Conservation (phyloP, 2,797 vertebrate genomes). For the Tachyglossus aculeatus region DNA sequence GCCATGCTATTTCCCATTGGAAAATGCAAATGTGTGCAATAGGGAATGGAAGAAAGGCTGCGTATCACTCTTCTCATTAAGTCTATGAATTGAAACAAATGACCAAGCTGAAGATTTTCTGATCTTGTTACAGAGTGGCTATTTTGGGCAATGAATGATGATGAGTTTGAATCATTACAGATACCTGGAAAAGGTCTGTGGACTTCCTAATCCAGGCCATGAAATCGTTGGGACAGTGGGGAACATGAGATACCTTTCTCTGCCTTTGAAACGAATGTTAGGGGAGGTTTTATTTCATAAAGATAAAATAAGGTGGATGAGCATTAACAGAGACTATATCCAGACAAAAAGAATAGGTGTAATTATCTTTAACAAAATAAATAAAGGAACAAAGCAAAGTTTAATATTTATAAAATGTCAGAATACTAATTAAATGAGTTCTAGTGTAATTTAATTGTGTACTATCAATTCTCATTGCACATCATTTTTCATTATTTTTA, state of each 20-base stretch:
- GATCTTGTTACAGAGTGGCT: neutral
- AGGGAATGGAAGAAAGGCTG: neutral
- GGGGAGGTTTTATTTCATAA: neutral
- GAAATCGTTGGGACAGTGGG: constrained; percentile 5
- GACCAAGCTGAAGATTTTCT: constrained; percentile 6
- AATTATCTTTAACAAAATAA: constrained; percentile 16
- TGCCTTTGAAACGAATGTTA: neutral
- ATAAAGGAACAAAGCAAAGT: constrained; percentile 1
- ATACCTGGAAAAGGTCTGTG: neutral
- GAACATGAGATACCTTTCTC: constrained; percentile 3
- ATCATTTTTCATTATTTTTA: constrained; percentile 16
- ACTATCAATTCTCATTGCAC: neutral
- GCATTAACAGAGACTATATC: neutral
- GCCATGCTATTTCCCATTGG: too few species aligned
- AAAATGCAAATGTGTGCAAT: too few species aligned
- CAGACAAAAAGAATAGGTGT: neutral
- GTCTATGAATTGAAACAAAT: neutral
- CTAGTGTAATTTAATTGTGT: constrained; percentile 30
- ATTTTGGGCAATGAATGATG: neutral
- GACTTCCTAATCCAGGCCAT: constrained; percentile 10
- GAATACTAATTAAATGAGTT: constrained; percentile 23
- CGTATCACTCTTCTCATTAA: neutral
- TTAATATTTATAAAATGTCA: constrained; percentile 36
- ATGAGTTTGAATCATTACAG: constrained; percentile 14
- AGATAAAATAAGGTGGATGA: neutral